Percentiles rank a stretch among this genome's conserved stretches.
phyloP scores from a whole-genome alignment of 2,797 vertebrate genomes.

The Sebastes oblongus region DNA sequence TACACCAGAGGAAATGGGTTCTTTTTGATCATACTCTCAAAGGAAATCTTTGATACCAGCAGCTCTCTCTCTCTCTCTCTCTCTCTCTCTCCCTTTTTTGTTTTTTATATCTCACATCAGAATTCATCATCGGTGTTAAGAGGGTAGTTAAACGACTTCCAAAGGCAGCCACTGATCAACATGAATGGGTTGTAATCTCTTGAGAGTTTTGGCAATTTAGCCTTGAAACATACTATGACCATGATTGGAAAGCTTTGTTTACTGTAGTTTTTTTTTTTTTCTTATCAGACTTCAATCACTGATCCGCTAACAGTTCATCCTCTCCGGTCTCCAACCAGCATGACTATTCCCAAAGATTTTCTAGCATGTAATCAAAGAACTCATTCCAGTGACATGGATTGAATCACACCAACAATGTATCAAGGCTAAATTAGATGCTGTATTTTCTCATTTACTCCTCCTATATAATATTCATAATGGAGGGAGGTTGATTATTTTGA shows the following conservation, averaged over 20 bases:
- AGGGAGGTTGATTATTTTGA: slow-evolving; percentile 24
- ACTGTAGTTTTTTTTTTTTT: background rate
- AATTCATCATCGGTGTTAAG: slow-evolving; percentile 36
- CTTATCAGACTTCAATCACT: slow-evolving; percentile 22
- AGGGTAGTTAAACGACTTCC: slow-evolving; percentile 45
- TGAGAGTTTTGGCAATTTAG: slow-evolving; percentile 43
- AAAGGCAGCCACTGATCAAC: slow-evolving; percentile 49
- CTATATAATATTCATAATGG: slow-evolving; percentile 27
- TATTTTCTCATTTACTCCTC: slow-evolving; percentile 31
- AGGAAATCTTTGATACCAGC: slow-evolving; percentile 72
- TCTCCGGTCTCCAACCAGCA: background rate
- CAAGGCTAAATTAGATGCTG: slow-evolving; percentile 16
- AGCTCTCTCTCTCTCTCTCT: slow-evolving; percentile 17
- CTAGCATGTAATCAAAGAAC: slow-evolving; percentile 9
- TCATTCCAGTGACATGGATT: slow-evolving; percentile 23
- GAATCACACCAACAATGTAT: background rate
- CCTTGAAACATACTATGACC: slow-evolving; percentile 34
- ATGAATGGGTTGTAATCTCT: slow-evolving; percentile 46
- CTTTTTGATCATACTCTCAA: slow-evolving; percentile 75
- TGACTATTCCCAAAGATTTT: slow-evolving; percentile 13
- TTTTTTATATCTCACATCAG: slow-evolving; percentile 30
- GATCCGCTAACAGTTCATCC: slow-evolving; percentile 10
- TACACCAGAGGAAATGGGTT: slow-evolving; percentile 64
- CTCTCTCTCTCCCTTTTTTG: background rate
- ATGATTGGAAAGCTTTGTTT: slow-evolving; percentile 18